A percentile compares a stretch with the other conserved stretches of the same genome.
Conservation (phyloP, 2,888 invertebrate genomes). For the Craniophora ligustri region DNA sequence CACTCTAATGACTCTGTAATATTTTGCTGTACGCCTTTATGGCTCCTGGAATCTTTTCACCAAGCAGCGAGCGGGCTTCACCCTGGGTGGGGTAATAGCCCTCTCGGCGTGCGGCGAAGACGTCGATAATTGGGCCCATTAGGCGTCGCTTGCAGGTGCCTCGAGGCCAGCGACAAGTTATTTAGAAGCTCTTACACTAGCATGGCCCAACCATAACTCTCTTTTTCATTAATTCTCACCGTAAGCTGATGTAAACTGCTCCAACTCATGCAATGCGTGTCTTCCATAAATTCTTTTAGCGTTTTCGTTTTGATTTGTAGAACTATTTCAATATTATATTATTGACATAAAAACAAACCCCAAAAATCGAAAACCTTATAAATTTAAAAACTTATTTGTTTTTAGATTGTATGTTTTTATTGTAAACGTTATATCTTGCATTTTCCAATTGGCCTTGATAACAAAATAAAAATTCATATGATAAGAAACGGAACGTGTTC, state of each 20-base stretch:
- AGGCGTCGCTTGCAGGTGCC: conserved; percentile 77
- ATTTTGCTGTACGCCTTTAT: conserved; percentile 44
- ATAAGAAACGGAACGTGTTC: neutral
- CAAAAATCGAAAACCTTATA: no score
- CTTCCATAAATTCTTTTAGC: no score
- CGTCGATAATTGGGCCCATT: conserved; percentile 83
- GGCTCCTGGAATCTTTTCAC: conserved; percentile 61
- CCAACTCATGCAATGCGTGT: neutral
- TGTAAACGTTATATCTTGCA: neutral
- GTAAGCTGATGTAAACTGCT: conserved; percentile 19
- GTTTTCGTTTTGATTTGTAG: no score
- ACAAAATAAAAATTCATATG: conserved; percentile 1
- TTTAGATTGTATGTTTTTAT: no score
- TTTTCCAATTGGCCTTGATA: neutral
- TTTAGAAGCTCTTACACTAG: conserved; percentile 62
- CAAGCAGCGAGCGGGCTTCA: conserved; percentile 57
- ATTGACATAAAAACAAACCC: no score
- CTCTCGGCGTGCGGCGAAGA: conserved; percentile 70
- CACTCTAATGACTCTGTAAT: conserved; percentile 50
- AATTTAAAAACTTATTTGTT: neutral
- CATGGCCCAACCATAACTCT: conserved; percentile 39
- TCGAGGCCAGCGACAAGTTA: conserved; percentile 66
- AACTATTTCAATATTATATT: no score
- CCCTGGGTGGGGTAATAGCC: conserved; percentile 73
- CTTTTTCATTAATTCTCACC: conserved; percentile 30